Evolutionary conservation across 2,113 vertebrate species (phyloP).

Genomic region (Pteropus alecto): DNA sequence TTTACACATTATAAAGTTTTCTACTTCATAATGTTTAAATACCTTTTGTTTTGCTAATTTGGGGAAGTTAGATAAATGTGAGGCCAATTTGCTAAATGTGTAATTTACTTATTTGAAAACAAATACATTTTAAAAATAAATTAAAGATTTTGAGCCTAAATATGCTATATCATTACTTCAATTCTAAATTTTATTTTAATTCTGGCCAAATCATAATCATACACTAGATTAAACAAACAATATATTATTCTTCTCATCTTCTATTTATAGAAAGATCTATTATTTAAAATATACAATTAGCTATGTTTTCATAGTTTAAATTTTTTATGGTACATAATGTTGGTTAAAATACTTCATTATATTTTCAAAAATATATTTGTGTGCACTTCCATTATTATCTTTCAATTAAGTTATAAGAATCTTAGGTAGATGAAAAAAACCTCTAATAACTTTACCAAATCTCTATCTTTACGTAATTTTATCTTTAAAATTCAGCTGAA

Average conservation of each 20-base stretch:
- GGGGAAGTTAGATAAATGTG: neutral
- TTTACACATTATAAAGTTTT: neutral
- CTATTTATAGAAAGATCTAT: neutral
- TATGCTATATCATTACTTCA: neutral
- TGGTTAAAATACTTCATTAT: neutral
- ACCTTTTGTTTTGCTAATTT: neutral
- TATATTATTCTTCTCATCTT: neutral
- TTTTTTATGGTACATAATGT: neutral
- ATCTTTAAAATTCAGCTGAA: neutral
- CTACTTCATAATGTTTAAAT: neutral
- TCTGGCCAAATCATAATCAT: neutral
- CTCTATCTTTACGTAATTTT: neutral
- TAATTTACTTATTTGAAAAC: neutral
- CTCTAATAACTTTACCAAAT: neutral
- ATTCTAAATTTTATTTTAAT: slow-evolving; percentile 33
- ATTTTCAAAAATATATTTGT: neutral
- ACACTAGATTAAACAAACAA: neutral
- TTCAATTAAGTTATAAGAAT: neutral
- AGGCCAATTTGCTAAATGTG: neutral
- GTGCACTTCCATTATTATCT: neutral
- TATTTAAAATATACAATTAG: neutral
- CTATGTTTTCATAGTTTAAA: neutral
- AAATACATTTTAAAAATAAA: neutral
- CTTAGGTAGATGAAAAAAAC: neutral
- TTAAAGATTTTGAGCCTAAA: neutral